Evolutionary conservation across 2,888 invertebrate genomes (phyloP).

Genomic region (Thera obeliscata): DNA sequence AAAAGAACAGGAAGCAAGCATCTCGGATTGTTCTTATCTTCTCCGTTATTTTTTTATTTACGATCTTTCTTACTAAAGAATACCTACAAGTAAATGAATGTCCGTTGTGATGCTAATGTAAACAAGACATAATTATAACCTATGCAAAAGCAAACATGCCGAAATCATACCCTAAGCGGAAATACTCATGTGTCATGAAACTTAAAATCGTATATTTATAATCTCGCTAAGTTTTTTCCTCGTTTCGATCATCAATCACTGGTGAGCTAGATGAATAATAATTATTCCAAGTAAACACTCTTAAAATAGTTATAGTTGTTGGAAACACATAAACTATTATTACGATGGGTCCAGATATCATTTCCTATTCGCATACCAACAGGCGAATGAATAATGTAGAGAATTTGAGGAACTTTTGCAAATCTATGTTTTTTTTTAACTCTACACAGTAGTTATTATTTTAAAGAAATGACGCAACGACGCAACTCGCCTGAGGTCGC

Average conservation of each 20-base stretch:
- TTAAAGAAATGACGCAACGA: background rate
- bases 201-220: no score
- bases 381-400: background rate
- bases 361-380: constrained; percentile 10
- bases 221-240: constrained; percentile 2
- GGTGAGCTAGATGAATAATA: constrained; percentile 8
- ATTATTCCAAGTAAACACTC: constrained; percentile 9
- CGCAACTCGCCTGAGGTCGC: no score
- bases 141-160: no score
- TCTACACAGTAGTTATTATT: background rate
- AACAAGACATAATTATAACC: no score
- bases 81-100: no score
- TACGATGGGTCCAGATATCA: constrained; percentile 15
- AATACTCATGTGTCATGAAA: no score
- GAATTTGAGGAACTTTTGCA: constrained; percentile 3
- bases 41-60: no score
- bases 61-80: no score
- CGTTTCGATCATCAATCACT: background rate
- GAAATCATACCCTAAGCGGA: no score
- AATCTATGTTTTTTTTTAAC: background rate
- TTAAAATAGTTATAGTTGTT: constrained; percentile 6
- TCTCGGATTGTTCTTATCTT: no score
- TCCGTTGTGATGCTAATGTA: no score
- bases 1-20: no score
- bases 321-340: background rate